Evolutionary conservation across 1,140 invertebrate species (phyloP), one percentile per base, ranked within the genome.

Genomic region (Eubasilissa regina): DNA sequence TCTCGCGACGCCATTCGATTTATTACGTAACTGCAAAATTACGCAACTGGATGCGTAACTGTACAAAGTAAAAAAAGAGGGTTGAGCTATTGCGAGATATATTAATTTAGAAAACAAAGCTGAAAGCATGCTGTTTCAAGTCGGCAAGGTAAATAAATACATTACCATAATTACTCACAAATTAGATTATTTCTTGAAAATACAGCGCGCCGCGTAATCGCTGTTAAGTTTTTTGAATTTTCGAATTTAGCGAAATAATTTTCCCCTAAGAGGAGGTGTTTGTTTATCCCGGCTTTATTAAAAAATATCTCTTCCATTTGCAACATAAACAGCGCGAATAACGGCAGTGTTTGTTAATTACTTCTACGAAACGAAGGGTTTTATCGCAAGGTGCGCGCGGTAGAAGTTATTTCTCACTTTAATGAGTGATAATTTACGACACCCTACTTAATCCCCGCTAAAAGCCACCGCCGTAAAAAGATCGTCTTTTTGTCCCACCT

Each of bases 371-470:
- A 64, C 51, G 60, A 77, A 77, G 66, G 60, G 21, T 64, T 66
- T 77, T 77, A 77, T 77, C 55, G 53, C 60, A 43, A 64, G 75
- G 48, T 74, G 44, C 44, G 70, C 35, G 53, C 56, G 45, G 17
- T 70, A 51, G 13, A 70, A 35, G 66, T 70, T 53, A 70, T 70
- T 70, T 47, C 45, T 70, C 51, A 58, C 45, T 70, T 70, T 70
- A 70, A 70, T 75, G 60, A 75, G 62, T 75, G 62, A 15, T 62
- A 47, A 75, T 75, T 62, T 75, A 75, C 73, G 73, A 60, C 19
- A 25, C 70, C n/a, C 60, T 25, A 35, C 60, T 58, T 19, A 19
- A 17, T 7, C 21, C 44, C 44, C 10, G 17, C 45, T 25, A 25
- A 66, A 70, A 51, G 45, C 45, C 53, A 35, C 70, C 11, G 70